phyloP scores from a whole-genome alignment of 2,888 invertebrate species.

The Macrophya annulata region DNA sequence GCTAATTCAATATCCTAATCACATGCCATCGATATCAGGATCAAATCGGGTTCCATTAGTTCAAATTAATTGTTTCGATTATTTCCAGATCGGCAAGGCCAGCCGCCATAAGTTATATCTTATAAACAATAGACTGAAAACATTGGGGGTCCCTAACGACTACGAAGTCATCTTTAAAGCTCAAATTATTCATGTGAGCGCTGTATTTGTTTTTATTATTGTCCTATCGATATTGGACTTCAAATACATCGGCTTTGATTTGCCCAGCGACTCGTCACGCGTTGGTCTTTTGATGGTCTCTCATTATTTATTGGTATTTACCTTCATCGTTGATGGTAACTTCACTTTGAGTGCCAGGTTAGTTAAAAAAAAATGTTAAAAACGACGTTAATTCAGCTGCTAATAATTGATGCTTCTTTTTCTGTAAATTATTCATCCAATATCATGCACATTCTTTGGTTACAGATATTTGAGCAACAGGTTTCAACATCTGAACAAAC shows the following conservation, averaged over 20 bases:
- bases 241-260: neutral
- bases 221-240: neutral
- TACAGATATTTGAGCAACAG: neutral
- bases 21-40: neutral
- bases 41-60: neutral
- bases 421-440: neutral
- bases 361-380: neutral
- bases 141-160: neutral
- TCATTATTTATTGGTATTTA: neutral
- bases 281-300: neutral
- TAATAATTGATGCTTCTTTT: neutral
- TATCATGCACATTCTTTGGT: neutral
- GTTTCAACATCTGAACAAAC: neutral
- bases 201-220: neutral
- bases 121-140: neutral
- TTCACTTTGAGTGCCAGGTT: neutral
- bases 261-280: neutral
- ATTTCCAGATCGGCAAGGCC: neutral
- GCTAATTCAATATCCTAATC: neutral
- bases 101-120: neutral
- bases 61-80: neutral
- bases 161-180: neutral
- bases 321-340: neutral
- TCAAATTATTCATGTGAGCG: neutral
- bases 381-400: neutral